phyloP scores from a whole-genome alignment of 35 echinoderm and acorn worm genomes.

The Apostichopus parvimensis region DNA sequence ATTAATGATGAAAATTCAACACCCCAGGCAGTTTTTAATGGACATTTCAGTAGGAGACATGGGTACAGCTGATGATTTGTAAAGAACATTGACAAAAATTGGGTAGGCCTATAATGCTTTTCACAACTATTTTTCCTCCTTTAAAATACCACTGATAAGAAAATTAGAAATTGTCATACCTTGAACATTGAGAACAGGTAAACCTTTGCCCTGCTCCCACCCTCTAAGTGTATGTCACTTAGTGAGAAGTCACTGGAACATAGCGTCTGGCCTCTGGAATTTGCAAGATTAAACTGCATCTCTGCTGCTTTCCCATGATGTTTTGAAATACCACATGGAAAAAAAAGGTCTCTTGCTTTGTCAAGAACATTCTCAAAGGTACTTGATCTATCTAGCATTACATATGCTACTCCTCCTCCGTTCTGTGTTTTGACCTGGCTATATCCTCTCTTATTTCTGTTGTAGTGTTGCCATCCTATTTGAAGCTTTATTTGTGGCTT shows the following conservation, averaged over 20 bases:
- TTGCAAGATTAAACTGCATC: no score
- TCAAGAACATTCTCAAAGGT: background rate
- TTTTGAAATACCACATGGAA: no score
- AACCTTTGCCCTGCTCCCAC: background rate
- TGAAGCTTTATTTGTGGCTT: background rate
- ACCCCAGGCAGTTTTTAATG: no score
- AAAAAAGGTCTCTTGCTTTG: background rate
- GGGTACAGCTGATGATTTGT: background rate
- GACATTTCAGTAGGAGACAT: no score
- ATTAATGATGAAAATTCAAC: no score
- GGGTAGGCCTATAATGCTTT: no score
- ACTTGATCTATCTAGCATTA: background rate
- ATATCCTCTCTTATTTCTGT: background rate
- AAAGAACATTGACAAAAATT: no score
- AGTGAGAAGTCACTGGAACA: background rate
- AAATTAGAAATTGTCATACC: no score
- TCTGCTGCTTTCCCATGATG: no score
- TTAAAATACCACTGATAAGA: no score
- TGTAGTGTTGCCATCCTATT: background rate
- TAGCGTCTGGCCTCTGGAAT: no score
- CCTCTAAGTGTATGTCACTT: background rate
- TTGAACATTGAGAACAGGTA: background rate
- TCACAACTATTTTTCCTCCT: no score
- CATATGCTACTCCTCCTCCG: background rate
- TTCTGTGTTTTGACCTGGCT: background rate